Evolutionary conservation across 2,888 invertebrate genomes (phyloP).

Genomic region (Heliconius sara): DNA sequence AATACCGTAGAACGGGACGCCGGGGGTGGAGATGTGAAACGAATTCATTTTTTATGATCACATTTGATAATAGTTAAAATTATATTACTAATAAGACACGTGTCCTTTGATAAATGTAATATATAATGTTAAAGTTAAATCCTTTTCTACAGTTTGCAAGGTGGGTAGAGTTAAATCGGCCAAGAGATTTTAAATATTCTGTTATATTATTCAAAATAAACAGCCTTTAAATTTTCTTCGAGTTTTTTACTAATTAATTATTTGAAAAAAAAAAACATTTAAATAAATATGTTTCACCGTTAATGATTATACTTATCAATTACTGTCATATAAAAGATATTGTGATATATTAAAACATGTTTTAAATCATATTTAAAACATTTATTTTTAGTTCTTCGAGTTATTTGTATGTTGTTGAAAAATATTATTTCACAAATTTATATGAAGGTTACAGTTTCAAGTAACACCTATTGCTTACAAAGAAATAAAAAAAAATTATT

Average conservation of each 20-base stretch:
- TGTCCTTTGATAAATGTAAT: background rate
- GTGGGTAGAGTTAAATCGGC: background rate
- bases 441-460: too few relatives aligned
- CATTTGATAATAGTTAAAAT: conserved; percentile 25
- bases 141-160: background rate
- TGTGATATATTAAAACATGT: background rate
- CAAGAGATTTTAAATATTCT: background rate
- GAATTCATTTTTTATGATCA: conserved; percentile 45
- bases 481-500: background rate
- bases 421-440: background rate
- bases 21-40: conserved; percentile 53
- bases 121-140: background rate
- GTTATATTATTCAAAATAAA: too few relatives aligned
- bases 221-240: background rate
- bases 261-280: background rate
- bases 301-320: too few relatives aligned
- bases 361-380: background rate
- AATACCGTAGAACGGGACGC: conserved; percentile 77
- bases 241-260: background rate
- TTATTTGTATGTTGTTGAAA: background rate
- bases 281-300: too few relatives aligned
- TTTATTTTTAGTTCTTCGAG: background rate
- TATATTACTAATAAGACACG: conserved; percentile 18
- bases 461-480: too few relatives aligned
- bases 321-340: too few relatives aligned